Evolutionary conservation across 1,140 invertebrate genomes (phyloP).

Genomic region (Eriocheir sinensis): DNA sequence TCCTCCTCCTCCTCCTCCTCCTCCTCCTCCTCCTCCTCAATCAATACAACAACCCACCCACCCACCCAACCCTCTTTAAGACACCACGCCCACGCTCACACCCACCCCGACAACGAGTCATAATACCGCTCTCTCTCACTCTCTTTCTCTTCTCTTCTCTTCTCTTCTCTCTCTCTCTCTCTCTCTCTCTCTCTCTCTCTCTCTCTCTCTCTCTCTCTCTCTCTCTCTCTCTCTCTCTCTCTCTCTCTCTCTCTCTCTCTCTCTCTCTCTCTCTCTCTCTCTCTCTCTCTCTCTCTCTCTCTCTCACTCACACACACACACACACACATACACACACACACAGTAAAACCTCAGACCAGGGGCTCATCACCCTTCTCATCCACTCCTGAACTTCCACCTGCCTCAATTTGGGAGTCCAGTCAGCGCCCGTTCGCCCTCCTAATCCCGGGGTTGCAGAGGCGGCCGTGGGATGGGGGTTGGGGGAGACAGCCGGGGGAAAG

Average conservation of each 20-base stretch:
- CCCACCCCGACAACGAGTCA: too few species aligned
- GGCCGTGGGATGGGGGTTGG: too few species aligned
- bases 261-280: too few species aligned
- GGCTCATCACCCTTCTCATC: slow-evolving; percentile 4
- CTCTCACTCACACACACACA: neutral
- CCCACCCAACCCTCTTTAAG: neutral
- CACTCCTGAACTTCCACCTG: neutral
- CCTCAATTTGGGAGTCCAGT: neutral
- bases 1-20: slow-evolving; percentile 29
- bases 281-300: slow-evolving; percentile 35
- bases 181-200: neutral
- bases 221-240: neutral
- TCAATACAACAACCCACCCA: too few species aligned
- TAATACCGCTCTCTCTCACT: neutral
- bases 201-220: neutral
- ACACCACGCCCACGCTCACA: neutral
- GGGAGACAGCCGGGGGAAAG: too few species aligned
- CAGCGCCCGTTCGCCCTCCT: neutral
- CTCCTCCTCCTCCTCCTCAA: slow-evolving; percentile 30
- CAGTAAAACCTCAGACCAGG: neutral
- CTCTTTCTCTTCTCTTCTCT: slow-evolving; percentile 14
- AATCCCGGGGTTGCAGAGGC: neutral
- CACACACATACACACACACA: neutral
- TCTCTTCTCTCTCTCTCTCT: neutral
- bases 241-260: neutral